phyloP scores from a whole-genome alignment of 2,888 invertebrate species.

The Arctia plantaginis region DNA sequence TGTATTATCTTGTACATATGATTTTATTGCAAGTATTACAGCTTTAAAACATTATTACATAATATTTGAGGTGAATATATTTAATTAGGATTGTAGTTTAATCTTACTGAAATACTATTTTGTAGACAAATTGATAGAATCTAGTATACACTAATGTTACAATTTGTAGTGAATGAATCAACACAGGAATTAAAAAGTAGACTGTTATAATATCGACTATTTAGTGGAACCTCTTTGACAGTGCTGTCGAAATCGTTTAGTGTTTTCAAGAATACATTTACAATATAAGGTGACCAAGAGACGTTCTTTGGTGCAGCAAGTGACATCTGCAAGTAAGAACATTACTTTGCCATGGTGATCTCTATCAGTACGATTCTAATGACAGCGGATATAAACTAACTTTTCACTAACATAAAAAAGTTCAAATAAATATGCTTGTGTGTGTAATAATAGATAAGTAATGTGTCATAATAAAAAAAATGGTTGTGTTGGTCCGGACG shows the following conservation, averaged over 20 bases:
- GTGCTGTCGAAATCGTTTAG: neutral
- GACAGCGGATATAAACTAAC: neutral
- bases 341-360: neutral
- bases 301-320: neutral
- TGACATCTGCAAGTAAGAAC: neutral
- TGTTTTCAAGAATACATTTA: neutral
- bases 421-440: neutral
- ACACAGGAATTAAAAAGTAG: slow-evolving; percentile 41
- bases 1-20: slow-evolving; percentile 37
- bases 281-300: neutral
- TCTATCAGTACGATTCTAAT: neutral
- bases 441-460: neutral
- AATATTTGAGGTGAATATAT: slow-evolving; percentile 48
- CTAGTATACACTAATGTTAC: slow-evolving; percentile 35
- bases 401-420: neutral
- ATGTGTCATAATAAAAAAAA: neutral
- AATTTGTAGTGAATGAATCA: slow-evolving; percentile 31
- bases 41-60: slow-evolving; percentile 43
- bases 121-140: slow-evolving; percentile 49
- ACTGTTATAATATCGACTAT: slow-evolving; percentile 36
- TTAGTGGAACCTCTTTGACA: slow-evolving; percentile 21
- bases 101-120: slow-evolving; percentile 60
- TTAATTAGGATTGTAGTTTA: slow-evolving; percentile 60
- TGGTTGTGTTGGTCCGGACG: neutral
- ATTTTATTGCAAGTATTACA: slow-evolving; percentile 33